Base-by-base conservation (phyloP, 35 echinoderm and acorn worm genomes). In the Apostichopus parvimensis region DNA sequence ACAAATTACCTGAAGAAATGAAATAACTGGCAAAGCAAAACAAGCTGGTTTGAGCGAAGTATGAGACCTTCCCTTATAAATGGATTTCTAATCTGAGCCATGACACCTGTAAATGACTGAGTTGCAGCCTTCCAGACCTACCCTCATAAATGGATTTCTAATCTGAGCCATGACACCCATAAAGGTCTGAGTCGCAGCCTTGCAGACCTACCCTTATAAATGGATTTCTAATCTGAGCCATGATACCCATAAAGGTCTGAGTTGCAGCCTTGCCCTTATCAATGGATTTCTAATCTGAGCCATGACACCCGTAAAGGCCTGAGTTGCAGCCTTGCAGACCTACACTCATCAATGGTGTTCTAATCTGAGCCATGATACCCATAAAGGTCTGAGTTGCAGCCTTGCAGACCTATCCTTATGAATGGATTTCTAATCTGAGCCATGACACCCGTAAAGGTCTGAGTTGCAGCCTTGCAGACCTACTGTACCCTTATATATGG, bases 81-180 rank as follows among this genome's bases (percentile, higher is more conserved):
- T 14, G 78, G 78, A 45, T 15, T 12, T 80, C 78, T 22, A 45
- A 80, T 53, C 28, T 80, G 78, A 60, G 83, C 83, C 54, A 87
- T 87, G n/a, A 87, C 83, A 57, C 83, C 83, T 21, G 10, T 11
- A 14, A 87, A 60, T 3, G 59, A 8, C 20, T 87, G 83, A 34
- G 28, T 34, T 34, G 28, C 28, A 34, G 28, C 28, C 28, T 34
- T 34, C 0, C 28, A 34, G 18, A 1, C 28, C 28, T 34, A 21
- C 56, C 17, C 28, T 34, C 2, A 34, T 34, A 2, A 34, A 34
- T 34, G 28, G 28, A 34, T 34, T 34, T 34, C 28, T 34, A 34
- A 34, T 34, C 28, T 79, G 77, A 54, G 81, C 81, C 45, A 85
- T 85, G 54, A 85, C 81, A 54, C 81, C 81, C 34, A 9, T 13